Evolutionary conservation across 2,888 invertebrate species (phyloP), one percentile per base, ranked within the genome.

Genomic region (Carabus problematicus): DNA sequence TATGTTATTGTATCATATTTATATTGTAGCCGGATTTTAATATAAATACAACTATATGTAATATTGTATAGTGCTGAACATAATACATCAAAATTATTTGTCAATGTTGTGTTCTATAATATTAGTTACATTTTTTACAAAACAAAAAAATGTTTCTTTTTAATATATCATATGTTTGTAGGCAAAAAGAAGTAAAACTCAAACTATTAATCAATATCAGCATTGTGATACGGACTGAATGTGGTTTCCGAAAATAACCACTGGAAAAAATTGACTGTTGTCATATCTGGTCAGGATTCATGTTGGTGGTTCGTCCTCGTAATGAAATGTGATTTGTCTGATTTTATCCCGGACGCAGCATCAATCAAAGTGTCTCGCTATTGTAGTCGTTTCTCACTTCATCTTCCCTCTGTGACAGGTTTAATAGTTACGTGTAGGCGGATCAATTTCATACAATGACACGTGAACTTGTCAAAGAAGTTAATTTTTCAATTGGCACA

Each of bases 281-380:
- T 54, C 16, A n/a, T n/a, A n/a, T n/a, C n/a, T n/a, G n/a, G n/a
- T 54, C 16, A 18, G 19, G 16, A 54, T 54, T 54, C 54, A 6
- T 54, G 19, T 54, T 45, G 19, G 16, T 18, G 6, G 11, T 18
- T 18, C 54, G 11, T 16, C 54, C 16, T 54, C 16, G 19, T 54
- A 54, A 54, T 54, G 54, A 18, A 54, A 54, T 54, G 54, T 54
- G 54, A 54, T 54, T 54, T 54, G 54, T 54, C 54, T 54, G 54
- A 54, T 19, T 54, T 54, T 54, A 54, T 54, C 54, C 4, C 19
- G 54, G 18, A 8, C 16, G 16, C 19, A 18, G 54, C 54, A 54
- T 54, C 39, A 18, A 56, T 56, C 56, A 56, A 29, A 52, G 29
- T 56, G 56, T 14, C 14, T 52, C 4, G 52, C 52, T 18, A 56